Evolutionary conservation across 2,888 invertebrate genomes (phyloP), one percentile per base, ranked within the genome.

Genomic region (Quadriops clusia): DNA sequence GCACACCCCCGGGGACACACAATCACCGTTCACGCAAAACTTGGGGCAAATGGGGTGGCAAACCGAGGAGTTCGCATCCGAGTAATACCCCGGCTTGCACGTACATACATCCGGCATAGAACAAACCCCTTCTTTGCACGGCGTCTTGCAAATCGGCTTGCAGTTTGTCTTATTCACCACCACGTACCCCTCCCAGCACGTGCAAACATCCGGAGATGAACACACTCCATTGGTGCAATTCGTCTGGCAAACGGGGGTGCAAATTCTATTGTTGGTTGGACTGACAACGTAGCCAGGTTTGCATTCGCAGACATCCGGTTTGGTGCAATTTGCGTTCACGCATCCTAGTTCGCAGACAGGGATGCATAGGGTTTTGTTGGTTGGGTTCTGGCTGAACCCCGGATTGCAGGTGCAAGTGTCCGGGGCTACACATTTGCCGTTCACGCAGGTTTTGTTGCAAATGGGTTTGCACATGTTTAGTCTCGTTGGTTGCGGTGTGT

Each of bases 211-310:
- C 25, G 70, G 64, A 1, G 67, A 60, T 38, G 70, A 61, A 39
- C 79, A 80, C 2, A 66, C 62, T 0, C 79, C 79, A 38, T 79
- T 71, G 37, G 72, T 65, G 42, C 79, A 80, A 1, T 74, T 73
- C 11, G 74, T 68, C 0, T 78, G 78, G 33, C 79, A 80, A 0
- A 74, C 74, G 2, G 77, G 65, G 1, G 76, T 60, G 41, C 79
- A 80, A 6, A 32, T 33, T 33, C 28, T 37, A 30, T 48, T 47
- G 14, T 50, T 46, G 33, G 64, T 54, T 9, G 59, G 44, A 40
- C 71, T 71, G 44, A 63, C 65, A 15, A 72, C 65, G 44, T 69
- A 74, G 23, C 74, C 76, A 5, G 68, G 62, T 44, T 65, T 68
- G 52, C 79, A 76, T 5, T 61, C 61, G 62, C 82, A 84, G 0